Evolutionary conservation across 1,140 invertebrate genomes (phyloP).

Genomic region (Brachionus koreanus): DNA sequence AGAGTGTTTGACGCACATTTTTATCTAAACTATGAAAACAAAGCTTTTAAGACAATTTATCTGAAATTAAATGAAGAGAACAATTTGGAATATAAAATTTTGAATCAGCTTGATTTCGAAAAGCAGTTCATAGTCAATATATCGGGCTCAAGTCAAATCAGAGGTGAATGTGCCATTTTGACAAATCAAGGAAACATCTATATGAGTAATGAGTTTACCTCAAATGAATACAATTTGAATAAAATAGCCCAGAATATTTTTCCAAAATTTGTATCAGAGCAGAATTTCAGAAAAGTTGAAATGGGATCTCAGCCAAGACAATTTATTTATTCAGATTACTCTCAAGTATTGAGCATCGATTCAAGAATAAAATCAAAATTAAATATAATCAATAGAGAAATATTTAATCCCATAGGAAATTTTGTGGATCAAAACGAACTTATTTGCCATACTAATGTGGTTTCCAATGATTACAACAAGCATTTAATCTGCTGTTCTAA

Average conservation of each 20-base stretch:
- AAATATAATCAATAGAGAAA: neutral
- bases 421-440: neutral
- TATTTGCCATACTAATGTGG: neutral
- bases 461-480: neutral
- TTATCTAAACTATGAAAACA: conserved; percentile 8
- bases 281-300: neutral
- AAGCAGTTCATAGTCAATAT: neutral
- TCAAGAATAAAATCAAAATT: conserved; percentile 1
- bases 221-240: neutral
- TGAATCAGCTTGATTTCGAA: conserved; percentile 15
- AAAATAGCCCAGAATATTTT: neutral
- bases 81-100: neutral
- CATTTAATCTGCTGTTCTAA: conserved; percentile 7
- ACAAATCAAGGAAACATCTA: conserved; percentile 16
- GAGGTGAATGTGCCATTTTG: neutral
- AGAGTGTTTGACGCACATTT: neutral
- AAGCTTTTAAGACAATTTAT: neutral
- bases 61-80: neutral
- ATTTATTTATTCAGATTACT: conserved; percentile 17
- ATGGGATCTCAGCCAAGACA: conserved; percentile 26
- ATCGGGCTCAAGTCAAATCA: neutral
- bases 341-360: neutral
- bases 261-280: neutral
- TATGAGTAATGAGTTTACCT: neutral
- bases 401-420: neutral